A percentile compares a stretch with the other conserved stretches of the same genome.
Evolutionary conservation across 92 coral and sea anemone species (phyloP).

Genomic region (Umimayanthus kanabou): DNA sequence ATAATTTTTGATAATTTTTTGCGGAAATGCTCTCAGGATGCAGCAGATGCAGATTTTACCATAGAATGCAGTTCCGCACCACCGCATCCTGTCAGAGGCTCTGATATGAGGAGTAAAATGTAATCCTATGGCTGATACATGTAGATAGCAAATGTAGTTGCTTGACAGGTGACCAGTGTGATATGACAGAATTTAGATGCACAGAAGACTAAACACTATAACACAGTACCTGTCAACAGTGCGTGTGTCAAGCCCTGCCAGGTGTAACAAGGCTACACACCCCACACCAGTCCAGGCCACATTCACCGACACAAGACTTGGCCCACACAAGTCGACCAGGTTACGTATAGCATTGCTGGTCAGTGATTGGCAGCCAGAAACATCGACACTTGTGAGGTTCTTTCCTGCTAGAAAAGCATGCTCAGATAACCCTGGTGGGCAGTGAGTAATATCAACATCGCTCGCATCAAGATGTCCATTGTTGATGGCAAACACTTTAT

Average conservation of each 20-base stretch:
- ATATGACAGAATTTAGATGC: too few species aligned
- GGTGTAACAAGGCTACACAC: conserved; percentile 65
- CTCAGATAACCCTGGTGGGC: conserved; percentile 33
- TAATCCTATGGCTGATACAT: too few species aligned
- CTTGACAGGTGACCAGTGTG: too few species aligned
- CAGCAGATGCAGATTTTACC: too few species aligned
- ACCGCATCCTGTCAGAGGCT: not conserved
- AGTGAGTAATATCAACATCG: not conserved
- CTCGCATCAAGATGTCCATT: not conserved
- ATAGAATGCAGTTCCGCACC: too few species aligned
- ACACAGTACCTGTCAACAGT: conserved; percentile 47
- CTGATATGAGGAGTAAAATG: too few species aligned
- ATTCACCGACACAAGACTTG: conserved; percentile 59
- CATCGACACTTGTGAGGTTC: conserved; percentile 70
- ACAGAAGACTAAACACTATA: too few species aligned
- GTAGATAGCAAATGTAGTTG: too few species aligned
- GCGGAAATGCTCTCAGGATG: not conserved
- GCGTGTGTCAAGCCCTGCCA: conserved; percentile 68
- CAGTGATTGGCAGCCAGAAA: conserved; percentile 83
- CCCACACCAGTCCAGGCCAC: conserved; percentile 75
- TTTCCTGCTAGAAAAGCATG: conserved; percentile 51
- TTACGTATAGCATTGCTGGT: conserved; percentile 61
- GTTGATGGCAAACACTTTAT: conserved; percentile 60
- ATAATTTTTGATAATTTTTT: too few species aligned
- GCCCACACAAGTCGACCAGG: conserved; percentile 71